Evolutionary conservation across 2,113 vertebrate genomes (phyloP), one percentile per base, ranked within the genome.

Genomic region (Procavia capensis): DNA sequence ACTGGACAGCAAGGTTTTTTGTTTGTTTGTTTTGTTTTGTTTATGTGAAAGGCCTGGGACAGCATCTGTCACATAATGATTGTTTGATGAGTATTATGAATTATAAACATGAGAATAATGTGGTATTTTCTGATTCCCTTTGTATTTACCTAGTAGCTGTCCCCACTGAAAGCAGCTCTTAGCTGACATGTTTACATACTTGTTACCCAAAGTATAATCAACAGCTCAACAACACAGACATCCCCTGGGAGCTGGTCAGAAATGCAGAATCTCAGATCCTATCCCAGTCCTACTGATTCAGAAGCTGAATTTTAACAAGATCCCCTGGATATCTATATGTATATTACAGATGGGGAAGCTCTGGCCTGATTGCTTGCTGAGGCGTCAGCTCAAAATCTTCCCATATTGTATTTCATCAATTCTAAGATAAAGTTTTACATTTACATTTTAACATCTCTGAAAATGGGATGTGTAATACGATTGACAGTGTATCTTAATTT

Each of bases 291-390:
- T 63, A 5, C 50, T 34, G 50, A n/a, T 6, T 31, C 29, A n/a
- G 39, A 59, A 27, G 7, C 36, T 17, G 9, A 36, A 16, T 39
- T 16, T 1, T 9, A 31, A 31, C 20, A 41, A 79, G 59, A 45
- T 36, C n/a, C 17, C n/a, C 13, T 8, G 47, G 75, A 25, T 31
- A 9, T 47, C 6, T 25, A 0, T 3, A 3, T 9, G 13, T n/a
- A 22, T 31, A 6, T n/a, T 9, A 11, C 25, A 31, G 43, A 39
- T 2, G 6, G 50, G 63, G 74, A 84, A 54, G 24, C 13, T 31
- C 6, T 54, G 27, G 64, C 76, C 59, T 25, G 63, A 19, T 6
- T 79, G 54, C 31, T 36, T 36, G 29, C 7, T 19, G 45, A 64
- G 41, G 47, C 75, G 31, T 79, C 36, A 31, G 41, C 25, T 43